Evolutionary conservation across 2,113 vertebrate genomes (phyloP), one percentile per base, ranked within the genome.

Genomic region (Halichoeres trimaculatus): DNA sequence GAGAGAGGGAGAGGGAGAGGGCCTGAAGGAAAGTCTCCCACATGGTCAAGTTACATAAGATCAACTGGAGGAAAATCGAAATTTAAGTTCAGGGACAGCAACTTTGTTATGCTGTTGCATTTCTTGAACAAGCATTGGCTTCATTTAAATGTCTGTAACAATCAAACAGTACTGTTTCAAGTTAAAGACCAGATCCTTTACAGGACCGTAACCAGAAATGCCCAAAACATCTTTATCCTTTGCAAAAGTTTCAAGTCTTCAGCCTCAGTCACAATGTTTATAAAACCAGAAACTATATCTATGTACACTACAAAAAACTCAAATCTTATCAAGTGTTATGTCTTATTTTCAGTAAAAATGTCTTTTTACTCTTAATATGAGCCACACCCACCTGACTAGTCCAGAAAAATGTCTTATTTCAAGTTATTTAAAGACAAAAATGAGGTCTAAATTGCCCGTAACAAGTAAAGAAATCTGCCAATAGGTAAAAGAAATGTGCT

Each of bases 41-140:
- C 89, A 80, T 84, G 58, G 63, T 40, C 5, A 69, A 64, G 70
- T 90, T 90, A 85, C 60, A 81, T 85, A 88, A 88, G 77, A 81
- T 70, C 73, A 85, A 83, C 77, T 60, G 64, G 53, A 74, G 55
- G 53, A 70, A 89, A 88, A 75, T 74, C 26, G 19, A 84, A 83
- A 59, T 54, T 35, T 78, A 80, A 74, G 61, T 80, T 84, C 35
- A 35, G 67, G 69, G 73, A 77, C 58, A 80, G n/a, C 60, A 40
- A 41, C 60, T 76, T 70, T 74, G 70, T 78, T 38, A 80, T 80
- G 60, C 54, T n/a, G 23, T 48, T 74, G 45, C 35, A 74, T 70
- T 84, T 45, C 65, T 78, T 69, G 57, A n/a, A 48, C 52, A 74
- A 66, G n/a, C 3, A 67, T 16, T 47, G 23, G 71, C n/a, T 62